Conservation (phyloP, 64 coral and sea anemone species). For the Stylophora pistillata region DNA sequence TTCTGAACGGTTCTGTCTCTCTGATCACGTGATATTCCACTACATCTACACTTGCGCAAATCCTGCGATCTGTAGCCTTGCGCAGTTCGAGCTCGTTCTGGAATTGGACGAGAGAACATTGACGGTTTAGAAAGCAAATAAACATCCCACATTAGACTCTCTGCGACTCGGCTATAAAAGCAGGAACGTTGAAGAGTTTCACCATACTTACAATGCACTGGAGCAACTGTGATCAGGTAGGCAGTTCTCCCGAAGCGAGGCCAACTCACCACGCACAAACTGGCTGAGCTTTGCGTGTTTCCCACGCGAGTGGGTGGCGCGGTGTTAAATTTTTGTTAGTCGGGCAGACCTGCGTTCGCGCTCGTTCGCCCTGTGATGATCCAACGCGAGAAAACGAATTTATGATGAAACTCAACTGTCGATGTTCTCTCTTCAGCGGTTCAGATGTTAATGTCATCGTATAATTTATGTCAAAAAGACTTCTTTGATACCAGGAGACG, state of each 20-base stretch:
- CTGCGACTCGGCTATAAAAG: slow-evolving; percentile 46
- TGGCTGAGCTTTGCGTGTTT: slow-evolving; percentile 69
- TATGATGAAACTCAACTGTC: too few relatives aligned
- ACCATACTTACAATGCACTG: slow-evolving; percentile 97
- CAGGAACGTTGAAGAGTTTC: slow-evolving; percentile 2
- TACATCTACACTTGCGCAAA: not conserved
- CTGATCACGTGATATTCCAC: not conserved
- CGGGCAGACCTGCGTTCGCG: slow-evolving; percentile 78
- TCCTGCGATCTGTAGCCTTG: not conserved
- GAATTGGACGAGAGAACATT: not conserved
- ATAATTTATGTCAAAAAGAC: too few relatives aligned
- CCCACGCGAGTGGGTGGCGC: slow-evolving; percentile 59
- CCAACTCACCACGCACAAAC: slow-evolving; percentile 60
- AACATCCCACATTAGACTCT: slow-evolving; percentile 11
- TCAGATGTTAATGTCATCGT: too few relatives aligned
- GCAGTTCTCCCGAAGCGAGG: slow-evolving; percentile 86
- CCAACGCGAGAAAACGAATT: not conserved
- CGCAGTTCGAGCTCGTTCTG: not conserved
- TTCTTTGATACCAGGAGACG: too few relatives aligned
- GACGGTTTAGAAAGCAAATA: not conserved
- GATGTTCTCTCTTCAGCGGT: too few relatives aligned
- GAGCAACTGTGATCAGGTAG: slow-evolving; percentile 92
- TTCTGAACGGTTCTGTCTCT: not conserved
- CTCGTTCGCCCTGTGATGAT: slow-evolving; percentile 57
- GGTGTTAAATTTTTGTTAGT: slow-evolving; percentile 93